phyloP scores from a whole-genome alignment of 2,888 invertebrate species.

The Mythimna loreyi region DNA sequence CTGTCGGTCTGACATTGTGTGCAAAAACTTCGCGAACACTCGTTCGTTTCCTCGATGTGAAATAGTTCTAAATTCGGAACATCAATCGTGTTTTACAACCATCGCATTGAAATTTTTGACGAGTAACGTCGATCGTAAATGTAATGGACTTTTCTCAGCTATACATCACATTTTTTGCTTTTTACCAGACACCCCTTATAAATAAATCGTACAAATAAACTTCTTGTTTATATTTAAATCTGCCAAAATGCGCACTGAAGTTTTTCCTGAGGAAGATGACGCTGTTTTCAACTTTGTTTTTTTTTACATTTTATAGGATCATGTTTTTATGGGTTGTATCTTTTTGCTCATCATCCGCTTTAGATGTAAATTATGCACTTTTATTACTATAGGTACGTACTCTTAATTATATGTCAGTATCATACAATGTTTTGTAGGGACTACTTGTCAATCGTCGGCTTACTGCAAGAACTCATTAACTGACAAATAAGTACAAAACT shows the following conservation, averaged over 20 bases:
- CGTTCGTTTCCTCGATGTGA: constrained; percentile 42
- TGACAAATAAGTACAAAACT: no score
- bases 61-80: constrained; percentile 69
- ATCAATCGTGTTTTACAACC: constrained; percentile 70
- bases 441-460: no score
- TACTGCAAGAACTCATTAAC: no score
- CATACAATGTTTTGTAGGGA: background rate
- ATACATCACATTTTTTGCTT: constrained; percentile 41
- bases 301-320: constrained; percentile 22
- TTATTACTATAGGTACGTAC: background rate
- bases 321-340: constrained; percentile 23
- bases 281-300: constrained; percentile 29
- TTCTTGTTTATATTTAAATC: constrained; percentile 53
- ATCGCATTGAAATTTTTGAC: constrained; percentile 73
- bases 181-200: constrained; percentile 59
- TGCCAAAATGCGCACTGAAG: constrained; percentile 24
- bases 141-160: constrained; percentile 60
- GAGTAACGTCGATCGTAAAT: constrained; percentile 69
- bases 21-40: constrained; percentile 47
- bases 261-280: constrained; percentile 21
- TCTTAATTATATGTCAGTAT: background rate
- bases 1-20: constrained; percentile 16
- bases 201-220: constrained; percentile 53
- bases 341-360: constrained; percentile 9
- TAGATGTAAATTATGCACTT: constrained; percentile 14